Conservation (phyloP, 2,888 invertebrate genomes). For the Lycocerus yunnanus region DNA sequence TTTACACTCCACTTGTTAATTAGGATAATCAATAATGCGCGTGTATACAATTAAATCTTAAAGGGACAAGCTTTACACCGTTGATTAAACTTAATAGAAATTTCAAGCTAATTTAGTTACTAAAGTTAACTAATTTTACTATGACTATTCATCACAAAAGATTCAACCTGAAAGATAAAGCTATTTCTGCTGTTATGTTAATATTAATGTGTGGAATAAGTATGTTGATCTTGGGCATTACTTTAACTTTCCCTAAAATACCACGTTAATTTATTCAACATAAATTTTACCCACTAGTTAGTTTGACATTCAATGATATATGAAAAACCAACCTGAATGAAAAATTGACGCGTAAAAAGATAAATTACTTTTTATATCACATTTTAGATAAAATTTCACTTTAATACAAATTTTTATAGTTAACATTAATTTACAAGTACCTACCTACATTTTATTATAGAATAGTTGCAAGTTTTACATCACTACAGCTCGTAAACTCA, state of each 20-base stretch:
- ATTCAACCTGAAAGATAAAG: neutral
- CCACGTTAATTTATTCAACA: neutral
- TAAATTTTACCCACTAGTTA: neutral
- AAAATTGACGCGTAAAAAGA: too few relatives aligned
- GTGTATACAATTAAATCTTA: neutral
- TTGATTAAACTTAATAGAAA: neutral
- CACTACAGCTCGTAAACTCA: too few relatives aligned
- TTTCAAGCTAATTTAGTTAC: neutral
- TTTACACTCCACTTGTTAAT: neutral
- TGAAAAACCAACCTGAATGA: neutral
- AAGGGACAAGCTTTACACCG: neutral
- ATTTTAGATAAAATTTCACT: too few relatives aligned
- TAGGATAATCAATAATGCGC: neutral
- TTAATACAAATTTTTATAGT: neutral
- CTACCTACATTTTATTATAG: too few relatives aligned
- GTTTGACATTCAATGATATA: neutral
- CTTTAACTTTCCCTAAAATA: neutral
- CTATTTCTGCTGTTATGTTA: neutral
- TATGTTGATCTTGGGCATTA: neutral
- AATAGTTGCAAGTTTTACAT: too few relatives aligned
- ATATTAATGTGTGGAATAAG: neutral
- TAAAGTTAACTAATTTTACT: neutral
- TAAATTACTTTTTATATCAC: neutral
- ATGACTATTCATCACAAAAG: neutral
- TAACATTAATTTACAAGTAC: neutral